phyloP scores from a whole-genome alignment of 2,888 invertebrate species.

The Resseliella maxima region DNA sequence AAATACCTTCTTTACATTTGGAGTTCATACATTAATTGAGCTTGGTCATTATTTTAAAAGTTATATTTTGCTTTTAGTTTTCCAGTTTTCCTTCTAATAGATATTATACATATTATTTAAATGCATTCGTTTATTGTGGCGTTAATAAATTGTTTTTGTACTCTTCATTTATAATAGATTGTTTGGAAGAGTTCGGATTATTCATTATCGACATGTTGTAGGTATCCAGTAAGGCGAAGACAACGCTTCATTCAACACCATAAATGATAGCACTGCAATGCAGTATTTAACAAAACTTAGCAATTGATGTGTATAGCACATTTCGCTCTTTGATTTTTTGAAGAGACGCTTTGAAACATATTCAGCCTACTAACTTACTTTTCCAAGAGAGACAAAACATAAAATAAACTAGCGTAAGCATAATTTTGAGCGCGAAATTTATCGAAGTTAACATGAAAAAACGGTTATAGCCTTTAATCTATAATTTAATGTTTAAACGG shows the following conservation, averaged over 20 bases:
- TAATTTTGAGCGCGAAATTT: not conserved
- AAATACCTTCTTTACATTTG: too few relatives aligned
- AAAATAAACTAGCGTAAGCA: not conserved
- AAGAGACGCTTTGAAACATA: not conserved
- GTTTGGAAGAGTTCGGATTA: not conserved
- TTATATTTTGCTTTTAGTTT: not conserved
- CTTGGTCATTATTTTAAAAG: not conserved
- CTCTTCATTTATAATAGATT: not conserved
- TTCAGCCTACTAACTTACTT: not conserved
- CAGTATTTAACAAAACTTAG: not conserved
- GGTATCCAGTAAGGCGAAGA: slow-evolving; percentile 37
- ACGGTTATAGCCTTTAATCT: slow-evolving; percentile 23
- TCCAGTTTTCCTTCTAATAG: not conserved
- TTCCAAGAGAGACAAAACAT: not conserved
- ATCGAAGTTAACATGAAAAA: not conserved
- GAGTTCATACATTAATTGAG: slow-evolving; percentile 21
- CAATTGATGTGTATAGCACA: not conserved
- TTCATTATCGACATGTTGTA: not conserved
- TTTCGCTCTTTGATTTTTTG: not conserved
- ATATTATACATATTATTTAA: too few relatives aligned
- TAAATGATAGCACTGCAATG: slow-evolving; percentile 46
- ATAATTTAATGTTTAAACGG: not conserved
- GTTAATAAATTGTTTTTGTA: too few relatives aligned
- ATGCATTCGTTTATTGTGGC: too few relatives aligned
- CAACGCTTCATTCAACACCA: not conserved